Percentiles rank a stretch among this genome's conserved stretches.
Evolutionary conservation across 2,888 invertebrate species (phyloP).

Genomic region (Erebia epiphron): DNA sequence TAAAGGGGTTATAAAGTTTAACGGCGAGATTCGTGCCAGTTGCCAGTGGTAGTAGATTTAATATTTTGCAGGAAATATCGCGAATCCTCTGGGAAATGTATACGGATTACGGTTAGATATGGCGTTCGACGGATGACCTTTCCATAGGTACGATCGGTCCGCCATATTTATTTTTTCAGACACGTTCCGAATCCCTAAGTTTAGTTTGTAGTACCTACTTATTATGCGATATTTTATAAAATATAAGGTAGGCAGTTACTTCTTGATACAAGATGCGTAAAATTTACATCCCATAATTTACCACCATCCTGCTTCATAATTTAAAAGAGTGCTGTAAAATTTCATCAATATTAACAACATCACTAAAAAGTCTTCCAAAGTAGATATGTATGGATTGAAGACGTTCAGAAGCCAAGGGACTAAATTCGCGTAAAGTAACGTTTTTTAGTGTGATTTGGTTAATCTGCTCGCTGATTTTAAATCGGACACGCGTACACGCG

Average conservation of each 20-base stretch:
- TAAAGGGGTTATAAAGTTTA: slow-evolving; percentile 15
- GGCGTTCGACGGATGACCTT: slow-evolving; percentile 40
- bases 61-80: slow-evolving; percentile 43
- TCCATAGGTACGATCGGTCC: slow-evolving; percentile 36
- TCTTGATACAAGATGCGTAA: too few species aligned
- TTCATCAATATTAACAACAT: too few species aligned
- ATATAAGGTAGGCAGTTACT: neutral
- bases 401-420: too few species aligned
- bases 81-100: slow-evolving; percentile 46
- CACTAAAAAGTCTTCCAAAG: too few species aligned
- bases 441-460: too few species aligned
- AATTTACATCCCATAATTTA: too few species aligned
- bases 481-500: too few species aligned
- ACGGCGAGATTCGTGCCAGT: slow-evolving; percentile 15
- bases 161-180: slow-evolving; percentile 36
- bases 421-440: too few species aligned
- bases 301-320: too few species aligned
- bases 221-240: neutral
- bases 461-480: too few species aligned
- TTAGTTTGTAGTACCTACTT: slow-evolving; percentile 13
- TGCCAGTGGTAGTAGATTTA: slow-evolving; percentile 20
- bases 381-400: too few species aligned
- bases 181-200: slow-evolving; percentile 32
- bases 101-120: slow-evolving; percentile 37
- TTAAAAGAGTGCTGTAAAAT: too few species aligned